Evolutionary conservation across 2,888 invertebrate genomes (phyloP).

Genomic region (Drosophila meridiana): DNA sequence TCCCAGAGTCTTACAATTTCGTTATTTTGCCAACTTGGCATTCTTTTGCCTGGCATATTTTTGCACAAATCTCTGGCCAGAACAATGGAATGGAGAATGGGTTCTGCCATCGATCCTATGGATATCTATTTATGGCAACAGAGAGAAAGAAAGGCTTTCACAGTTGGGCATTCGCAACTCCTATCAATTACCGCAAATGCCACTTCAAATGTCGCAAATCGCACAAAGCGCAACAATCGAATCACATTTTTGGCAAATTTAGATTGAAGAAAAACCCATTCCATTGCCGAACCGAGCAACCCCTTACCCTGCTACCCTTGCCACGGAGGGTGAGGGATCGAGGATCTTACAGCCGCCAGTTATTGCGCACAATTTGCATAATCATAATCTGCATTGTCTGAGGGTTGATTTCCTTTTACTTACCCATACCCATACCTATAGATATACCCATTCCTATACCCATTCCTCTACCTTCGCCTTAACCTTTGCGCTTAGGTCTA

Average conservation of each 20-base stretch:
- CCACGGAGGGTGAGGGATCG: conserved; percentile 1
- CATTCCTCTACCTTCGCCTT: background rate
- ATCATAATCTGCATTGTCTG: conserved; percentile 62
- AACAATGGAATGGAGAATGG: conserved; percentile 31
- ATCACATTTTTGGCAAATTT: conserved; percentile 73
- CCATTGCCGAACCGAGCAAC: conserved; percentile 3
- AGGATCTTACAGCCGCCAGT: conserved; percentile 50
- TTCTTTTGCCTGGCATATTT: conserved; percentile 56
- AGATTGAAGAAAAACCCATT: conserved; percentile 32
- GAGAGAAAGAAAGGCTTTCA: background rate
- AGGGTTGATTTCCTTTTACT: conserved; percentile 56
- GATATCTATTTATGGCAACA: background rate
- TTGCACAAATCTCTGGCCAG: conserved; percentile 49
- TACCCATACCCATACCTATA: background rate
- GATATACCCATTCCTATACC: background rate
- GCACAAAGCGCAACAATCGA: conserved; percentile 71
- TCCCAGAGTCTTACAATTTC: conserved; percentile 15
- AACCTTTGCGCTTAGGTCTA: background rate
- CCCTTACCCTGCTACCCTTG: background rate
- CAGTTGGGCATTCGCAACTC: conserved; percentile 40
- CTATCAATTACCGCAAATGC: conserved; percentile 77
- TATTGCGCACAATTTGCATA: conserved; percentile 59
- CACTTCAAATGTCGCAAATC: conserved; percentile 72
- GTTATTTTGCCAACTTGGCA: conserved; percentile 68
- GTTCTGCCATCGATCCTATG: conserved; percentile 7